Base-by-base conservation (phyloP, 2,113 vertebrate species). In the Hystrix brachyura region DNA sequence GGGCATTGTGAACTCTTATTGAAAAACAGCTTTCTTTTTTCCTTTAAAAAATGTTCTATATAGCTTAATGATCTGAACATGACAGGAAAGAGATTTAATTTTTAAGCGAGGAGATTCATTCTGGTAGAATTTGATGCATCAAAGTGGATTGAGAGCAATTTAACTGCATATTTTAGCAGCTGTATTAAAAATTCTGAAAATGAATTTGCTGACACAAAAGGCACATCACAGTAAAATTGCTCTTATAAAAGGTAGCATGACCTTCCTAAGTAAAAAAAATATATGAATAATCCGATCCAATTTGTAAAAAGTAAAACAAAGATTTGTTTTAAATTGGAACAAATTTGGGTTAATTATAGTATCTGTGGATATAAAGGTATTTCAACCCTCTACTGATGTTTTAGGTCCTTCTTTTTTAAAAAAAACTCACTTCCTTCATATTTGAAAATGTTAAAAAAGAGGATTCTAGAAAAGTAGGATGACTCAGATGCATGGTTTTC, bases 201-300 rank as follows among this genome's bases (percentile, higher is more conserved):
- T 95, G 14, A 97, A 71, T 96, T 97, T 96, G 90, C 71, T 96
- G 53, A 69, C n/a, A 87, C 29, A 74, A 84, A 94, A 89, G 74
- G 82, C 72, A 81, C 69, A 88, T 90, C 67, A 84, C 12, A 95
- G 48, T 94, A 92, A 97, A 96, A 91, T 74, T 87, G 46, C 48
- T 85, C 53, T 90, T 92, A 53, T 94, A 48, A 94, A 93, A 94
- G 57, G 38, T 84, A 90, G 88, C 21, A 76, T 67, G 89, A 87
- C 5, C 10, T 88, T 17, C 48, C 53, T 80, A 79, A 91, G 65
- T 76, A 25, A 95, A 92, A 86, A 90, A 91, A 85, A 84, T 55
- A 48, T 59, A 72, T 87, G 87, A 91, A 76, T 62, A 96, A 82
- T 53, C 29, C 72, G 23, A 38, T 93, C 6, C n/a, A 94, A 27